Conservation (phyloP, 2,113 vertebrate genomes). For the Paramisgurnus dabryanus region DNA sequence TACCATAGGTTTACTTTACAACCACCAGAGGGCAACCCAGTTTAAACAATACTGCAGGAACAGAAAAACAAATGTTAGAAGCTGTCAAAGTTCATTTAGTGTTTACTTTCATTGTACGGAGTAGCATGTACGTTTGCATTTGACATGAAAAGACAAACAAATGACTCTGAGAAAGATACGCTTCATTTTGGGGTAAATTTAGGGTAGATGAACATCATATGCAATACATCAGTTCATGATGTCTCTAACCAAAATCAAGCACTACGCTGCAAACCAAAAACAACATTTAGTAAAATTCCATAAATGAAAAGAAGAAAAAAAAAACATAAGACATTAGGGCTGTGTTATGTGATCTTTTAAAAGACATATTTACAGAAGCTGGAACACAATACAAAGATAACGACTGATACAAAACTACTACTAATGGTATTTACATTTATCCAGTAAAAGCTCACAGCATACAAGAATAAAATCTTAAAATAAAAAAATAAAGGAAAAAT, state of each 20-base stretch:
- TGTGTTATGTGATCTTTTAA: not conserved
- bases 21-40: slow-evolving; percentile 1
- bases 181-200: not conserved
- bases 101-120: too few relatives aligned
- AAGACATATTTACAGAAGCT: slow-evolving; percentile 15
- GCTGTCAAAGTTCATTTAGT: not conserved
- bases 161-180: not conserved
- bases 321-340: not conserved
- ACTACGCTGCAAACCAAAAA: not conserved
- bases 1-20: not conserved
- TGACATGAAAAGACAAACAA: not conserved
- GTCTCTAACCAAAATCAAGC: not conserved
- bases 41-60: not conserved
- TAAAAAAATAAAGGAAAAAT: not conserved
- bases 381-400: not conserved
- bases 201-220: not conserved
- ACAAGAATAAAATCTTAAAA: not conserved
- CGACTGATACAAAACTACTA: not conserved
- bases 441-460: not conserved
- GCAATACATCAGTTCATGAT: not conserved
- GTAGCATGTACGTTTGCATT: not conserved
- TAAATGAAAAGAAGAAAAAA: too few relatives aligned
- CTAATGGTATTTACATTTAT: slow-evolving; percentile 15
- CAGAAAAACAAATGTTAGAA: not conserved
- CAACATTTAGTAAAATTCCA: too few relatives aligned